These are phyloP conservation scores for Haliaeetus leucogaster DNA, from an alignment of 2,113 vertebrate species.

Conservation along the genomic window DNA sequence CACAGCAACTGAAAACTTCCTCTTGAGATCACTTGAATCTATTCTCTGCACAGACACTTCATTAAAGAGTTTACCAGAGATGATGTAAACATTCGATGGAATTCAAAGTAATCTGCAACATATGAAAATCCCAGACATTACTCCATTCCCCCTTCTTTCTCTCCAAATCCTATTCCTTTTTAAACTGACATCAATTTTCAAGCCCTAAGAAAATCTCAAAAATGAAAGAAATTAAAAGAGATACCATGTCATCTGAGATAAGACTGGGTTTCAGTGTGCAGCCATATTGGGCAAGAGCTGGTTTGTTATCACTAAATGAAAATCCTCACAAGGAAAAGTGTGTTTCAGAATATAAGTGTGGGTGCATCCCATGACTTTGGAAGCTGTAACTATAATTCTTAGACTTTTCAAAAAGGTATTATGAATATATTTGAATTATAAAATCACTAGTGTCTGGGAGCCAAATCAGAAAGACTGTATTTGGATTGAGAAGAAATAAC, in stretches of 20 bases:
- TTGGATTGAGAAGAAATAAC: not conserved
- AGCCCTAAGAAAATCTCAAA: not conserved
- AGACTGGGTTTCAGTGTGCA: not conserved
- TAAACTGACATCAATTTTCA: not conserved
- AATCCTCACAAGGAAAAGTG: not conserved
- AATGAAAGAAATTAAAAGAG: not conserved
- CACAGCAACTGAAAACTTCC: not conserved
- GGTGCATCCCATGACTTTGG: not conserved
- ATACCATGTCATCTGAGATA: not conserved
- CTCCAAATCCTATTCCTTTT: not conserved
- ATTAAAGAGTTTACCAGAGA: not conserved
- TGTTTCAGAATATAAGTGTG: not conserved
- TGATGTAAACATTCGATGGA: not conserved
- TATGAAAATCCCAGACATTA: not conserved
- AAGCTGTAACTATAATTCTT: not conserved
- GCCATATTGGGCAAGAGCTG: accelerated
- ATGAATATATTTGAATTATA: not conserved
- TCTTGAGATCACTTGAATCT: not conserved
- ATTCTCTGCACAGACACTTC: not conserved
- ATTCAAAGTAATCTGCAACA: not conserved
- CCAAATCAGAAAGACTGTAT: not conserved
- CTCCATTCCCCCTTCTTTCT: not conserved
- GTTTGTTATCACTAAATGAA: not conserved
- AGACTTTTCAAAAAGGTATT: not conserved
- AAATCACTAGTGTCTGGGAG: not conserved